phyloP scores from a whole-genome alignment of 2,113 vertebrate genomes.

The Sardina pilchardus region DNA sequence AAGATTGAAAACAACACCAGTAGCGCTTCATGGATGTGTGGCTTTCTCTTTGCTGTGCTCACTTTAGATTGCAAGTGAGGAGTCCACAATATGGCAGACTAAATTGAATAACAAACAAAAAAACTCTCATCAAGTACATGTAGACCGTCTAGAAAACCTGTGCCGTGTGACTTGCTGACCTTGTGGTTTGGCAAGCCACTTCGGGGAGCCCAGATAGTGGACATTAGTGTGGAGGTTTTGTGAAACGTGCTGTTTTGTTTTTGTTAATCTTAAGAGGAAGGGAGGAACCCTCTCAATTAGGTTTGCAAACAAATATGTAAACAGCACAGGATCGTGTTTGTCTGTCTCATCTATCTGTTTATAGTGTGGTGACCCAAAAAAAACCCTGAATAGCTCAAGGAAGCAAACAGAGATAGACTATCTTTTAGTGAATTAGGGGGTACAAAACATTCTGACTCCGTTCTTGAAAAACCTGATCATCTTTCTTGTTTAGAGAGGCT shows the following conservation, averaged over 20 bases:
- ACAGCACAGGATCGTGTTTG: background rate
- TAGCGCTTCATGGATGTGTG: background rate
- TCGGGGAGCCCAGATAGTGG: background rate
- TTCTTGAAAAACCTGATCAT: background rate
- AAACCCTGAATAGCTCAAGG: background rate
- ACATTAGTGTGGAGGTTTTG: background rate
- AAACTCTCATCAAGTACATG: background rate
- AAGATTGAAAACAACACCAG: conserved; percentile 22
- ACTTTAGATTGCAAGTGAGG: background rate
- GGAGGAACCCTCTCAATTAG: background rate
- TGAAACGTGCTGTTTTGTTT: background rate
- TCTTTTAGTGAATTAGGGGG: background rate
- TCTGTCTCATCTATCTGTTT: background rate
- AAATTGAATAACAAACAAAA: background rate
- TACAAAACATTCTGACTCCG: background rate
- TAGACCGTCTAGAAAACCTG: background rate
- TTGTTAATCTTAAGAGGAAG: background rate
- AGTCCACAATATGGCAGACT: background rate
- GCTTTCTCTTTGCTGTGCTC: background rate
- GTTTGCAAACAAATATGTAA: conserved; percentile 4
- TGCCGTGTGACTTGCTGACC: background rate
- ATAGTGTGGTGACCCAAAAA: background rate
- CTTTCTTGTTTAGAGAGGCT: background rate
- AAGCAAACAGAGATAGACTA: background rate
- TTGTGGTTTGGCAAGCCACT: background rate